Percentiles rank a stretch among this genome's conserved stretches.
Evolutionary conservation across 1,140 invertebrate genomes (phyloP).

Genomic region (Gryon sp.): DNA sequence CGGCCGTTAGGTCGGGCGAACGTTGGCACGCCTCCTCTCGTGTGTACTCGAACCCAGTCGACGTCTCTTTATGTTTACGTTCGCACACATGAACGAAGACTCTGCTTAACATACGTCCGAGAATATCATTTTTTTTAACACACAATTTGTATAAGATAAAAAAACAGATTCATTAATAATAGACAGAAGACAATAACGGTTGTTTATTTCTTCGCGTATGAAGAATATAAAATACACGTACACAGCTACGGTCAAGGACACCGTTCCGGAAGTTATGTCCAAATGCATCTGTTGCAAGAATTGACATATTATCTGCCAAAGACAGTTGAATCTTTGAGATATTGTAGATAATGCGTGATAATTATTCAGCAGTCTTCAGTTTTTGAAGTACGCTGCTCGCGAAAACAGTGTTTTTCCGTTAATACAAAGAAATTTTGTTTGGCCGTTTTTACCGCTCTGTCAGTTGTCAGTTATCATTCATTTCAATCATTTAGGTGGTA

Average conservation of each 20-base stretch:
- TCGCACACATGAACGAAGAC: too few species aligned
- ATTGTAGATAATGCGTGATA: constrained; percentile 37
- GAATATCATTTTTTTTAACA: too few species aligned
- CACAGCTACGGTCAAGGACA: background rate
- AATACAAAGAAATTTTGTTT: background rate
- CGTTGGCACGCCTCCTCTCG: constrained; percentile 31
- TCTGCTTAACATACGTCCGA: too few species aligned
- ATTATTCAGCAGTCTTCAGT: constrained; percentile 12
- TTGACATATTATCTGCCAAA: constrained; percentile 17
- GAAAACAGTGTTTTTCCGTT: constrained; percentile 29
- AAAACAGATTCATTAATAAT: too few species aligned
- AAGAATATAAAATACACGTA: too few species aligned
- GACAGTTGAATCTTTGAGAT: constrained; percentile 5
- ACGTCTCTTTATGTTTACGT: constrained; percentile 7
- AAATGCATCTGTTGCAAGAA: too few species aligned
- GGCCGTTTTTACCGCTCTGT: too few species aligned
- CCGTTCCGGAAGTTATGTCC: background rate
- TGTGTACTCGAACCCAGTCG: constrained; percentile 9
- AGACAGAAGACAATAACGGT: too few species aligned
- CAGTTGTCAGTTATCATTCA: too few species aligned
- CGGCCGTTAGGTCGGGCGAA: constrained; percentile 20
- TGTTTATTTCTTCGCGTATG: too few species aligned
- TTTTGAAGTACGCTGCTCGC: constrained; percentile 1
- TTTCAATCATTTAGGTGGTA: too few species aligned
- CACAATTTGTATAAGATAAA: too few species aligned